Conservation (phyloP, 2,888 invertebrate genomes). For the Diarsia dahlii region DNA sequence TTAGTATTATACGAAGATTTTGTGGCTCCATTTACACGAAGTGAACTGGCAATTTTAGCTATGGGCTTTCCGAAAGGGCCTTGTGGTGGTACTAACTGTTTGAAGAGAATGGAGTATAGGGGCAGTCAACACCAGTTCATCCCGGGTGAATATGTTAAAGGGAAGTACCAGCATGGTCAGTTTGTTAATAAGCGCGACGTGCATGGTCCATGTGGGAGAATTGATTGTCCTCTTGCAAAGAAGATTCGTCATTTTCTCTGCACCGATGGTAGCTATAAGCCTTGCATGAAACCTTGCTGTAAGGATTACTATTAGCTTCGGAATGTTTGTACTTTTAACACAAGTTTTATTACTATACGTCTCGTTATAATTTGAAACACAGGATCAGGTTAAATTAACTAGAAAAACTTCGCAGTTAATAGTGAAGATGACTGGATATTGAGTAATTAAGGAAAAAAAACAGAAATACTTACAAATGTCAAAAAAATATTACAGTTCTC, state of each 20-base stretch:
- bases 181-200: slow-evolving; percentile 88
- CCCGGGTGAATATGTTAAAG: slow-evolving; percentile 82
- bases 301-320: slow-evolving; percentile 81
- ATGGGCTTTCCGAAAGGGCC: slow-evolving; percentile 89
- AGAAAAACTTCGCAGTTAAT: too few species aligned
- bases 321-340: slow-evolving; percentile 7
- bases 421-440: too few species aligned
- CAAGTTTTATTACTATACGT: neutral
- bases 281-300: slow-evolving; percentile 85
- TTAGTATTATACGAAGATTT: slow-evolving; percentile 81
- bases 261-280: slow-evolving; percentile 83
- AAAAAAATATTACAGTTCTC: slow-evolving; percentile 14
- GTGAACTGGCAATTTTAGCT: slow-evolving; percentile 85
- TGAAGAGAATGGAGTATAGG: slow-evolving; percentile 85
- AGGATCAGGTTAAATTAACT: neutral
- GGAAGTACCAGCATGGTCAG: slow-evolving; percentile 84
- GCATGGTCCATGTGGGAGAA: slow-evolving; percentile 87
- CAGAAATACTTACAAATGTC: neutral
- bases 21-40: slow-evolving; percentile 83
- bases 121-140: slow-evolving; percentile 88
- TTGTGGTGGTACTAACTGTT: slow-evolving; percentile 88
- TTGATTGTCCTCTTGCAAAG: slow-evolving; percentile 87
- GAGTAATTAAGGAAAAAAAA: slow-evolving; percentile 24
- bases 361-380: slow-evolving; percentile 15
- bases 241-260: slow-evolving; percentile 83